These are phyloP conservation scores for Subacronicta megacephala DNA, from an alignment of 2,888 invertebrate species.

Conservation along the genomic window DNA sequence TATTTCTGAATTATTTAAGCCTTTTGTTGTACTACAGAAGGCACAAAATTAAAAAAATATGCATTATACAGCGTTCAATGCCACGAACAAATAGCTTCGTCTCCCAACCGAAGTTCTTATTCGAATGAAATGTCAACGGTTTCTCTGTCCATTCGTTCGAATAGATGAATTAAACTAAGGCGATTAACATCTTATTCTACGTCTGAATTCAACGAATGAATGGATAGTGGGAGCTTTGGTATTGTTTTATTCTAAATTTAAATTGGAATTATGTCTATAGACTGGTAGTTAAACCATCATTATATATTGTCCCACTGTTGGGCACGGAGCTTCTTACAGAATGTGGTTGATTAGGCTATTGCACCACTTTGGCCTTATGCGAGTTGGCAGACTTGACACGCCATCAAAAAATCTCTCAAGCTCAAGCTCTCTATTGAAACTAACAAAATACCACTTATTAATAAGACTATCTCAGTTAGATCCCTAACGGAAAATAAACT, in stretches of 20 bases:
- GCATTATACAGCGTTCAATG: slow-evolving; percentile 24
- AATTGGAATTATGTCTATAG: slow-evolving; percentile 16
- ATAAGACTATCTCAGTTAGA: too few species aligned
- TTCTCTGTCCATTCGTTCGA: slow-evolving; percentile 25
- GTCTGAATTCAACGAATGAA: slow-evolving; percentile 42
- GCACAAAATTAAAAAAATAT: slow-evolving; percentile 10
- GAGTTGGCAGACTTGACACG: too few species aligned
- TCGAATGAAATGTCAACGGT: slow-evolving; percentile 8
- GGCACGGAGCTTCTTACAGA: too few species aligned
- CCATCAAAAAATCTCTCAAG: too few species aligned
- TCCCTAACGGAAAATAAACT: too few species aligned
- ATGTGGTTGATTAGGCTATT: too few species aligned
- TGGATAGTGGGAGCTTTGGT: slow-evolving; percentile 18
- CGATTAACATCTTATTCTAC: slow-evolving; percentile 50
- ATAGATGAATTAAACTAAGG: slow-evolving; percentile 40
- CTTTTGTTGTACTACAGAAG: slow-evolving; percentile 22
- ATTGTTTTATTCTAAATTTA: slow-evolving; percentile 41
- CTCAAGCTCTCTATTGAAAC: too few species aligned
- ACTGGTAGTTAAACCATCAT: background rate
- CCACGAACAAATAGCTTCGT: slow-evolving; percentile 32
- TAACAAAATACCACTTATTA: too few species aligned
- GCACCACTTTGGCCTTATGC: too few species aligned
- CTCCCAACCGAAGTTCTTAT: slow-evolving; percentile 18
- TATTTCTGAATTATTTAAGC: slow-evolving; percentile 12
- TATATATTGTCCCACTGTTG: too few species aligned